Evolutionary conservation across 1,140 invertebrate species (phyloP).

Genomic region (Trinorchestia longiramus): DNA sequence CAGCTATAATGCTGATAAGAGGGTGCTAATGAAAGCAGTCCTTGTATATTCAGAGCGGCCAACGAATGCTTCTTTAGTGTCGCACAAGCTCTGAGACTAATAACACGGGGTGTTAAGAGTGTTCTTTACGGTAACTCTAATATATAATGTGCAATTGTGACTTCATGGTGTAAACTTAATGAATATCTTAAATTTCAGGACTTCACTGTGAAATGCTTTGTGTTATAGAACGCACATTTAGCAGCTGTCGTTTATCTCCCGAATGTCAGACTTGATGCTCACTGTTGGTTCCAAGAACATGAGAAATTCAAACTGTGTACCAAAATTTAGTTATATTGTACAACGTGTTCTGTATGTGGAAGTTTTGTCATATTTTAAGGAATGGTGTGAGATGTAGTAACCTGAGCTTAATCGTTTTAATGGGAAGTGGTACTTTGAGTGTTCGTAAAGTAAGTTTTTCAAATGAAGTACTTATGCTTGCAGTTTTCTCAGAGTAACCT

Average conservation of each 20-base stretch:
- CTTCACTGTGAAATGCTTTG: too few relatives aligned
- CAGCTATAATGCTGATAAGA: neutral
- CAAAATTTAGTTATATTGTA: neutral
- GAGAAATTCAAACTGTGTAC: neutral
- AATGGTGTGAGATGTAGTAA: neutral
- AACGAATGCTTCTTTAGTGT: neutral
- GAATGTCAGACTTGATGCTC: too few relatives aligned
- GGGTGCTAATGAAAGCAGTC: too few relatives aligned
- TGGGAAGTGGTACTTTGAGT: neutral
- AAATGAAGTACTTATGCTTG: neutral
- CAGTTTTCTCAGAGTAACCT: neutral
- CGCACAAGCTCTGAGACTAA: neutral
- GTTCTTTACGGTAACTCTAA: neutral
- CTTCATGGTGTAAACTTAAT: neutral
- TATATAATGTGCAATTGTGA: neutral
- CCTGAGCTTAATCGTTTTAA: too few relatives aligned
- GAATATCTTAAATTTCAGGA: neutral
- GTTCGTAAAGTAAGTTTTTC: neutral
- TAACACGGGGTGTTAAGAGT: neutral
- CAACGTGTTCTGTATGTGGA: neutral
- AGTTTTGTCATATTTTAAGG: neutral
- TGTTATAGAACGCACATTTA: too few relatives aligned
- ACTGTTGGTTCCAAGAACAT: neutral
- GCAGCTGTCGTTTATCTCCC: too few relatives aligned
- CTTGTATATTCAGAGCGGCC: too few relatives aligned